Evolutionary conservation across 2,888 invertebrate species (phyloP), one percentile per base, ranked within the genome.

Genomic region (Rhamnusium bicolor): DNA sequence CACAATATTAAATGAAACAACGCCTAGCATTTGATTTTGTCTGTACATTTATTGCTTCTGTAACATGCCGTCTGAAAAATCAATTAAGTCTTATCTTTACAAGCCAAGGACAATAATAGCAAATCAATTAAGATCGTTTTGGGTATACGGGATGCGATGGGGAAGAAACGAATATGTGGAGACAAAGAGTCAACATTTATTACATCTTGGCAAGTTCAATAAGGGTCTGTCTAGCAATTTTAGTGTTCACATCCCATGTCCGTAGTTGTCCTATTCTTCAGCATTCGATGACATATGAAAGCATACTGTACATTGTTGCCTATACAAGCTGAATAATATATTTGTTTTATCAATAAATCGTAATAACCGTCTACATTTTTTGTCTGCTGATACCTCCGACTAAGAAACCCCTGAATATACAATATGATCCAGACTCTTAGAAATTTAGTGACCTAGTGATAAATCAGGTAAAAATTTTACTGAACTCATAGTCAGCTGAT

Each of bases 181-280:
- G 74, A 77, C 77, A 74, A 77, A 74, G 74, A 77, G 74, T 74
- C 72, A 74, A 77, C 77, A 77, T 77, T 77, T 77, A 77, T 77
- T 77, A 73, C 69, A 69, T 74, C 72, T 73, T 62, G 69, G 67
- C 71, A 71, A 73, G 73, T 73, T 77, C 77, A 77, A 77, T 77
- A 71, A 74, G 77, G 74, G 77, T 74, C 71, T 71, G 67, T 74
- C 71, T 71, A 63, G 69, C 69, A 62, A 73, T 76, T 69, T 71
- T 60, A 66, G 61, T 56, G 40, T 51, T 51, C 65, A 49, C 70
- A 60, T 75, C 73, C 71, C 69, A 67, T 76, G 71, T 73, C 73
- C 70, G 61, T 61, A 51, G 68, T 49, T 29, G 1, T 60, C 51
- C 32, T 60, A 65, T 65, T 60, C 68, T 62, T 51, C 40, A 67